phyloP scores from a whole-genome alignment of 2,888 invertebrate species.

The Agelastica alni region DNA sequence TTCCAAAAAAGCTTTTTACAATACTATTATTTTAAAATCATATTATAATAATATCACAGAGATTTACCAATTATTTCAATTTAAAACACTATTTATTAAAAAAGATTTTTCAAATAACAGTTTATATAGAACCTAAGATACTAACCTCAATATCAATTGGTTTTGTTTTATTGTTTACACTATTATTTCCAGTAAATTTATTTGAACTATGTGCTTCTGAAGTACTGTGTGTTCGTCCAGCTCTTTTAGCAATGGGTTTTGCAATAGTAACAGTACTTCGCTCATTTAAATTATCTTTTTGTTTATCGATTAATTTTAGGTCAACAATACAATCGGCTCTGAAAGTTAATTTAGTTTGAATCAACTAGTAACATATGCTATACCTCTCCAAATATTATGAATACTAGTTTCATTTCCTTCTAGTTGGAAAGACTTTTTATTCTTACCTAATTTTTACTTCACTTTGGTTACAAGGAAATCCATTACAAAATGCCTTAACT shows the following conservation, averaged over 20 bases:
- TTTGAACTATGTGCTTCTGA: conserved; percentile 51
- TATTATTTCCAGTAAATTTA: conserved; percentile 50
- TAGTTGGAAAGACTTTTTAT: too few species aligned
- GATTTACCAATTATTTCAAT: neutral
- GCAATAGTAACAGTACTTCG: conserved; percentile 60
- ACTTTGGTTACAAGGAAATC: conserved; percentile 63
- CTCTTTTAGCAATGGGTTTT: conserved; percentile 61
- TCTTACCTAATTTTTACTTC: conserved; percentile 65
- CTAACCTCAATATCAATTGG: conserved; percentile 52
- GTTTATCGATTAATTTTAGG: conserved; percentile 74
- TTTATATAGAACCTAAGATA: too few species aligned
- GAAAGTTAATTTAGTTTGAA: conserved; percentile 7
- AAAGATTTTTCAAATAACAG: too few species aligned
- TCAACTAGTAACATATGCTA: neutral
- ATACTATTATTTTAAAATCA: too few species aligned
- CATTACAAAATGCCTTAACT: conserved; percentile 82
- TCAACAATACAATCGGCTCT: conserved; percentile 60
- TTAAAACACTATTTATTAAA: neutral
- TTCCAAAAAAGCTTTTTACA: too few species aligned
- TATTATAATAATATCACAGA: too few species aligned
- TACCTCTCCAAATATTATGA: too few species aligned
- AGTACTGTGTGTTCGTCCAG: conserved; percentile 56
- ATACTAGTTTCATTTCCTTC: too few species aligned
- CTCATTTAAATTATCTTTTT: conserved; percentile 53
- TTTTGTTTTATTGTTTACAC: conserved; percentile 49